Percentiles rank a stretch among this genome's conserved stretches.
Conservation (phyloP, 1,140 invertebrate genomes). For the Amyelois transitella region DNA sequence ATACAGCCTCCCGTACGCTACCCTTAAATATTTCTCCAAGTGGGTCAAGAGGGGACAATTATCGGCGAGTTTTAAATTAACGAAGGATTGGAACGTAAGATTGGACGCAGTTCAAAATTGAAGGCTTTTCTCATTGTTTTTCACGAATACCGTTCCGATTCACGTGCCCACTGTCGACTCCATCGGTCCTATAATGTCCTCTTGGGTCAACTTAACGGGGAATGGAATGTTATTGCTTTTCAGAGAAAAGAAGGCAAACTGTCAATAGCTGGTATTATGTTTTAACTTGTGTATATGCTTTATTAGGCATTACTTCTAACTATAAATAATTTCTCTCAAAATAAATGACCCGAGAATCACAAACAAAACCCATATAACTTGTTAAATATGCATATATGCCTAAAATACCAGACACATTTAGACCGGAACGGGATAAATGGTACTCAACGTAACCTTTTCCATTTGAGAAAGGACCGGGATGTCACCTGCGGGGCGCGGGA, state of each 20-base stretch:
- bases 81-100: neutral
- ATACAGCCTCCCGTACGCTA: neutral
- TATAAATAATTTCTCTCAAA: no score
- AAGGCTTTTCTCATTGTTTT: neutral
- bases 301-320: no score
- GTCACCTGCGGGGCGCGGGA: no score
- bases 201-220: neutral
- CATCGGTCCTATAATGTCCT: neutral
- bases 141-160: neutral
- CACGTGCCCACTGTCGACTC: neutral
- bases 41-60: neutral
- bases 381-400: no score
- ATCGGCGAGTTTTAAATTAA: neutral
- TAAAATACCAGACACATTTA: no score
- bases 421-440: no score
- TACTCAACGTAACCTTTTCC: no score
- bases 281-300: no score
- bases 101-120: neutral
- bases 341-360: no score
- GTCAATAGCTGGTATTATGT: no score
- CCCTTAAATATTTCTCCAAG: neutral
- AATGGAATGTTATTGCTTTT: neutral
- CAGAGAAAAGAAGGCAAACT: neutral
- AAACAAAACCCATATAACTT: no score
- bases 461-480: no score